Base-by-base conservation (phyloP, 2,888 invertebrate species). In the Scotopteryx bipunctaria region DNA sequence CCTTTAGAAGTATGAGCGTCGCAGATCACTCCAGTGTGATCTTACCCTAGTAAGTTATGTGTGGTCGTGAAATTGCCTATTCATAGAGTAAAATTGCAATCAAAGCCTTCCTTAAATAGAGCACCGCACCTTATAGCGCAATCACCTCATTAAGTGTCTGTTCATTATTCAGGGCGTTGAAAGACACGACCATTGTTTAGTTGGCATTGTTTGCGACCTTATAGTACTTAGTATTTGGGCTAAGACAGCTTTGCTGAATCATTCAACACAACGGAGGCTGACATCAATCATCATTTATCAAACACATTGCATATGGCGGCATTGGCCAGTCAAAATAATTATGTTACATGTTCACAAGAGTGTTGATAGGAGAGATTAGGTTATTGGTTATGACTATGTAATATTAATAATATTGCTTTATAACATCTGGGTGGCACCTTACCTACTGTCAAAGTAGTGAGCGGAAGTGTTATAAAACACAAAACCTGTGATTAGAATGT, bases 171-270 rank as follows among this genome's bases (percentile, higher is more conserved):
- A 38, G 5, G 23, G 29, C 29, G 31, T 31, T 40, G 29, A 51
- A 61, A 55, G 52, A 59, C 50, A 47, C 44, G 31, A 11, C 52
- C 40, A 53, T 58, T 61, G 58, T 58, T 38, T 36, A 42, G 33
- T n/a, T 41, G 13, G 32, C 45, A 56, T 61, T 61, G 56, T 61
- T 40, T 41, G 23, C 29, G 33, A 58, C 51, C n/a, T n/a, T n/a
- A n/a, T n/a, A 55, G 41, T 44, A 45, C 8, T 3, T 16, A 40
- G 15, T 44, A 33, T 53, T 45, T 49, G 37, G 48, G 33, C 46
- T 41, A 40, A 49, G 51, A 43, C 48, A 43, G 44, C 21, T 51
- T 49, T 48, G 57, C 53, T 57, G 50, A 53, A 42, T 60, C 55
- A 60, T 53, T 47, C 27, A 48, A 38, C 33, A 51, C 36, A 25